Base-by-base conservation (phyloP, 2,113 vertebrate species). In the Marmota monax region DNA sequence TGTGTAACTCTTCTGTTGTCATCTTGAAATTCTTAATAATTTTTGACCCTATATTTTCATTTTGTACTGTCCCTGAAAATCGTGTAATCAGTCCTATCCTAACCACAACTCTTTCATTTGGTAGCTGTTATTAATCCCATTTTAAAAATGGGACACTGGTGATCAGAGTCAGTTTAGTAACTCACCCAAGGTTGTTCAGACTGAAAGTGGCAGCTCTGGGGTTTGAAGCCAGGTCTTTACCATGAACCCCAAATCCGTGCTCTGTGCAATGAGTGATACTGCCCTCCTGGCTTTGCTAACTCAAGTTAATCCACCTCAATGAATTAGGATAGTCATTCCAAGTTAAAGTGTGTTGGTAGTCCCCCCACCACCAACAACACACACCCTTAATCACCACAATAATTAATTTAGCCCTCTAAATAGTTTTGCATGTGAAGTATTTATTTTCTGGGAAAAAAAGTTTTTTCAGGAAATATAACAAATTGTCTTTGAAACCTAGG, bases 401-500 rank as follows among this genome's bases (percentile, higher is more conserved):
- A 76, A 92, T 92, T 83, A 45, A 16, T 93, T 96, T 65, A 92
- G 39, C 69, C 77, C 34, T 92, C 80, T 78, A 61, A 67, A 45
- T 65, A 89, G 56, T 67, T 93, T 77, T 84, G 34, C 20, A 63
- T 39, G 9, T 51, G 16, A 94, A 80, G 37, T 76, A 56, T 85
- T 82, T 88, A 70, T 95, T 82, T 96, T 48, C 74, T 79, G 14
- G 94, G 48, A 18, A 77, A 87, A 69, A 80, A 88, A 87, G 65
- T 11, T 61, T 72, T 95, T 53, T 84, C 39, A 94, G 82, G 45
- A 92, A 96, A 92, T 74, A 12, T 53, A 84, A 77, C 67, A 92
- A 7, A 94, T 96, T 82, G 27, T 82, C 78, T 96, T 83, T 86
- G 69, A 96, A 97, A 82, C 34, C 73, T 45, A 72, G 48, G 56